Evolutionary conservation across 2,888 invertebrate genomes (phyloP), one percentile per base, ranked within the genome.

Genomic region (Lepidochrysops patricia): DNA sequence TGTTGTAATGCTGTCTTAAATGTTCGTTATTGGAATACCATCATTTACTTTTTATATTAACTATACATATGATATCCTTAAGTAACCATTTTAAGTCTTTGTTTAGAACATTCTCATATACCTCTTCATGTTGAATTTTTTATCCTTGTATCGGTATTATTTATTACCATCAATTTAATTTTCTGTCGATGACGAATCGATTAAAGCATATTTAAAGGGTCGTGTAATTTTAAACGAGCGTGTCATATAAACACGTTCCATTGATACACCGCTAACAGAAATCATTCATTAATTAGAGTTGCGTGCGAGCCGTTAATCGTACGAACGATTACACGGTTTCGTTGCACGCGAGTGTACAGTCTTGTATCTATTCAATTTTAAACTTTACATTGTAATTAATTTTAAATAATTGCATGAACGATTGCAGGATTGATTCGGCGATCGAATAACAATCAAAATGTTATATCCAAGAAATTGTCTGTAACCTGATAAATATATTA

Each of bases 231-330:
- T 43, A 43, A 43, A 52, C 27, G 27, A 26, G 26, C 52, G 27
- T 52, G 7, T 27, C 52, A 52, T 52, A 27, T 68, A 67, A 7
- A 52, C 52, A 52, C 52, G 59, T 71, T 71, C 70, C 73, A 77
- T 76, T 73, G 75, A 72, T 74, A 71, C 69, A 69, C 70, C 69
- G 71, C 72, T 73, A 73, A 71, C 75, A 74, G 73, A 79, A 78
- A 78, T 77, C 77, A 77, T 72, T 72, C 70, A 72, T 73, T 74
- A 76, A 77, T 76, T 72, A 72, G 71, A 70, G 69, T 70, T 72
- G 73, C 76, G 74, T 73, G 75, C 68, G 63, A 69, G 68, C 72
- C 73, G 75, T 75, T 74, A 76, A 74, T 74, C 70, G 70, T 64
- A 63, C 68, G 68, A 63, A 68, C 74, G 75, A 76, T 77, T 73